Evolutionary conservation across 2,113 vertebrate genomes (phyloP).

Genomic region (Zosterops borbonicus): DNA sequence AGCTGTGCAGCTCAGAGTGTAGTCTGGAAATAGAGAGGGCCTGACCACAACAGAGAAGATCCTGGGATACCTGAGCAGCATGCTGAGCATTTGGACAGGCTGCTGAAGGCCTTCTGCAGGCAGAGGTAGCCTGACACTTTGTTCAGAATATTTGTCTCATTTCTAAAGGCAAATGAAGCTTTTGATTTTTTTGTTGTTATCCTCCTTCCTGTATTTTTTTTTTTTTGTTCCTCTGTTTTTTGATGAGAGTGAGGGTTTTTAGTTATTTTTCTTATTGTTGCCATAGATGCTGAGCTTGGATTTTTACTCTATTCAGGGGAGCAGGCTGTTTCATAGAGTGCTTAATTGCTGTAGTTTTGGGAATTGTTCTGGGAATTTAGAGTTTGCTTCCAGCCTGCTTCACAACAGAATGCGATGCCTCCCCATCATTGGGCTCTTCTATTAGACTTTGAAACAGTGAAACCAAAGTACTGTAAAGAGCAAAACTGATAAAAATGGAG

Average conservation of each 20-base stretch:
- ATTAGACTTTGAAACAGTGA: neutral
- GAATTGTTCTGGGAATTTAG: neutral
- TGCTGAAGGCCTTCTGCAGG: neutral
- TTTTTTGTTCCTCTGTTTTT: neutral
- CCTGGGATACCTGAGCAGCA: neutral
- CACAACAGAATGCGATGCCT: neutral
- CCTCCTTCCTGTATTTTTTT: neutral
- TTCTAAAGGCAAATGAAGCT: neutral
- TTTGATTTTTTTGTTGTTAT: neutral
- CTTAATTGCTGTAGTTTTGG: constrained; percentile 33
- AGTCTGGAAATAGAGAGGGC: neutral
- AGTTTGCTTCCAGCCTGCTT: neutral
- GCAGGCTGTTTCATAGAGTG: neutral
- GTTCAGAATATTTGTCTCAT: neutral
- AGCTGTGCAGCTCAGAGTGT: neutral
- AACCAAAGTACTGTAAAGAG: neutral
- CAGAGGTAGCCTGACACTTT: neutral
- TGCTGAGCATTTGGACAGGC: neutral
- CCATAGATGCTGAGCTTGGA: constrained; percentile 12
- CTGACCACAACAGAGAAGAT: neutral
- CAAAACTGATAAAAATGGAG: neutral
- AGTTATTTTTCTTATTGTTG: neutral
- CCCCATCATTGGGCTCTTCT: neutral
- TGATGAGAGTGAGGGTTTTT: neutral
- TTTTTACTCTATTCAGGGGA: constrained; percentile 15